Conservation (phyloP, 37 sponge, comb jelly and placozoan species). For the Bolinopsis microptera region DNA sequence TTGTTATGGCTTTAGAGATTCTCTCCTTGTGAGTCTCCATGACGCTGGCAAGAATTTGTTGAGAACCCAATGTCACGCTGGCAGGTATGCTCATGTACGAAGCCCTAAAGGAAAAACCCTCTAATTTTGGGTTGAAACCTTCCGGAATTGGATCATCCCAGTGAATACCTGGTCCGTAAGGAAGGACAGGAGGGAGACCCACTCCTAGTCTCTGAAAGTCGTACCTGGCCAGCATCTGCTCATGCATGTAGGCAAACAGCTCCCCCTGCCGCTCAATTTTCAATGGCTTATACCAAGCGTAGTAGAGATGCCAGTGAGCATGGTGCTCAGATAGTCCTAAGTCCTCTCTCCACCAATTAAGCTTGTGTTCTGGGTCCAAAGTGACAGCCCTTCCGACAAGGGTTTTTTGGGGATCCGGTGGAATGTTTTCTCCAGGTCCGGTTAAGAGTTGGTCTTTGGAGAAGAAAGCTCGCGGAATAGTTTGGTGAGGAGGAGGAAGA, state of each 20-base stretch:
- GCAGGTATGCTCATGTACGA: not conserved
- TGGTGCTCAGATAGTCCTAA: not conserved
- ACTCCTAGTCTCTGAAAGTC: not conserved
- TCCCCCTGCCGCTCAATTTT: not conserved
- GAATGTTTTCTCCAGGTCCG: not conserved
- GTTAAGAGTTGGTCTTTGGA: not conserved
- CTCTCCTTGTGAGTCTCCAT: not conserved
- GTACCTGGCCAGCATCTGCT: constrained; percentile 57
- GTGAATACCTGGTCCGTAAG: not conserved
- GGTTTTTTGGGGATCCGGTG: no score
- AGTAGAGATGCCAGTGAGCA: constrained; percentile 23
- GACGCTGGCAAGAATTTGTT: not conserved
- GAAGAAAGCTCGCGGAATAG: not conserved
- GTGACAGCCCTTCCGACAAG: no score
- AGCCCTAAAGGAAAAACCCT: not conserved
- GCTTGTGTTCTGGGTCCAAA: not conserved
- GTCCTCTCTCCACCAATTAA: constrained; percentile 27
- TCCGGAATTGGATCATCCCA: not conserved
- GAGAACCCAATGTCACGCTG: no score
- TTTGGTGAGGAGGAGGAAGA: not conserved
- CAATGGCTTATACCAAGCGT: not conserved
- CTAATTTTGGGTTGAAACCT: not conserved
- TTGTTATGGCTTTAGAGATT: not conserved
- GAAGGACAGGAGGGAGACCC: not conserved
- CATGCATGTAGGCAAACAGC: constrained; percentile 38